phyloP scores from a whole-genome alignment of 2,113 vertebrate species.

The Melanerpes formicivorus region DNA sequence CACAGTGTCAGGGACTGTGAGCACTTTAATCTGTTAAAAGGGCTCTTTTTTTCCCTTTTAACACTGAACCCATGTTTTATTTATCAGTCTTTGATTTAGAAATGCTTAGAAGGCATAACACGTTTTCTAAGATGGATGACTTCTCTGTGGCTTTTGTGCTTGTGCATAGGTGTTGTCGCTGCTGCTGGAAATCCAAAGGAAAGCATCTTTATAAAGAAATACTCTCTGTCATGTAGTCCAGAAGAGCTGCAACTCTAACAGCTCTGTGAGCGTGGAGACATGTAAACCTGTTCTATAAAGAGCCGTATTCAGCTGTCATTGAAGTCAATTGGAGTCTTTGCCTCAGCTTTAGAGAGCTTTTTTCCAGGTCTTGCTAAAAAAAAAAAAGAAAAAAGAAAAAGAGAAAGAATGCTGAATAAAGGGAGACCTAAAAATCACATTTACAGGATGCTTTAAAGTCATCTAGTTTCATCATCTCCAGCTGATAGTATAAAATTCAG shows the following conservation, averaged over 20 bases:
- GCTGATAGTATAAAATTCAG: background rate
- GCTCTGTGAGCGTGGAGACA: background rate
- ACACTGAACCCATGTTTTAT: conserved; percentile 67
- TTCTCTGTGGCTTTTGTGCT: background rate
- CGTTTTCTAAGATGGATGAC: conserved; percentile 50
- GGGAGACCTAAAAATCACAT: background rate
- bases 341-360: background rate
- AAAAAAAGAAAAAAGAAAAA: background rate
- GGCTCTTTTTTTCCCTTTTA: conserved; percentile 57
- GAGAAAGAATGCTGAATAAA: background rate
- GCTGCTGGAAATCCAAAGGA: background rate
- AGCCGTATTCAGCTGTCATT: background rate
- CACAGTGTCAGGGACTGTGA: conserved; percentile 63
- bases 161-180: background rate
- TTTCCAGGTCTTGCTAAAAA: background rate
- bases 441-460: background rate
- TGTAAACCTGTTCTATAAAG: background rate
- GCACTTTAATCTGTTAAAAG: conserved; percentile 74
- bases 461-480: background rate
- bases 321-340: background rate
- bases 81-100: conserved; percentile 71
- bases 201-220: conserved; percentile 10
- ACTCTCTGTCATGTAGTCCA: background rate
- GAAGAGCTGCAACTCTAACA: background rate
- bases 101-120: conserved; percentile 58